Percentiles rank a stretch among this genome's conserved stretches.
Evolutionary conservation across 2,797 vertebrate genomes (phyloP).

Genomic region (Micropoecilia bifurca): DNA sequence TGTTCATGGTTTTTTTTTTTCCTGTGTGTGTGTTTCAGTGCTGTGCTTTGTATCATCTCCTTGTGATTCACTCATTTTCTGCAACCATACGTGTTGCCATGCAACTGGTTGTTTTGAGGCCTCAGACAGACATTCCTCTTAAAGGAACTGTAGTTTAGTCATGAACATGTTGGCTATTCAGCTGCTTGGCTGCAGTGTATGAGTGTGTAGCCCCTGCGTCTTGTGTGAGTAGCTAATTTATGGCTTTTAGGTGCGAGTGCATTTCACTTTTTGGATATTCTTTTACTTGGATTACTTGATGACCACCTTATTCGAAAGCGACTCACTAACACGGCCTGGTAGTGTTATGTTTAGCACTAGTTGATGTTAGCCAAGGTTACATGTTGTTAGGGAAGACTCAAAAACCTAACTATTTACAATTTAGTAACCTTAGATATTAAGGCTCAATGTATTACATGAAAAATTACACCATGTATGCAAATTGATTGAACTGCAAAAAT

Average conservation of each 20-base stretch:
- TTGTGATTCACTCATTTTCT: slow-evolving; percentile 66
- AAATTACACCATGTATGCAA: not conserved
- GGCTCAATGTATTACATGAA: not conserved
- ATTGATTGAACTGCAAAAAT: not conserved
- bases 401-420: not conserved
- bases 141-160: slow-evolving; percentile 55
- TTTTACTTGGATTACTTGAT: not conserved
- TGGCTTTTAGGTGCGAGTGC: not conserved
- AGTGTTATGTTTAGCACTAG: not conserved
- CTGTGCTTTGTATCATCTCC: slow-evolving; percentile 54
- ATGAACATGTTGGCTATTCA: slow-evolving; percentile 56
- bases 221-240: not conserved
- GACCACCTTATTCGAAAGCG: not conserved
- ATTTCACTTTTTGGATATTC: not conserved
- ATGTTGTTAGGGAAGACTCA: not conserved
- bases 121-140: slow-evolving; percentile 60
- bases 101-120: slow-evolving; percentile 73
- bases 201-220: slow-evolving; percentile 11
- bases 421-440: not conserved
- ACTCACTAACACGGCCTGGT: slow-evolving; percentile 33
- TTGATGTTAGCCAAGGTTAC: not conserved
- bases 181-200: slow-evolving; percentile 7
- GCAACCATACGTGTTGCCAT: slow-evolving; percentile 73
- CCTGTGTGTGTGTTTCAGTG: slow-evolving; percentile 42
- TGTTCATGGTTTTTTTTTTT: slow-evolving; percentile 38